phyloP scores from a whole-genome alignment of 2,888 invertebrate species.

The Drosophila nr. perissopoda region DNA sequence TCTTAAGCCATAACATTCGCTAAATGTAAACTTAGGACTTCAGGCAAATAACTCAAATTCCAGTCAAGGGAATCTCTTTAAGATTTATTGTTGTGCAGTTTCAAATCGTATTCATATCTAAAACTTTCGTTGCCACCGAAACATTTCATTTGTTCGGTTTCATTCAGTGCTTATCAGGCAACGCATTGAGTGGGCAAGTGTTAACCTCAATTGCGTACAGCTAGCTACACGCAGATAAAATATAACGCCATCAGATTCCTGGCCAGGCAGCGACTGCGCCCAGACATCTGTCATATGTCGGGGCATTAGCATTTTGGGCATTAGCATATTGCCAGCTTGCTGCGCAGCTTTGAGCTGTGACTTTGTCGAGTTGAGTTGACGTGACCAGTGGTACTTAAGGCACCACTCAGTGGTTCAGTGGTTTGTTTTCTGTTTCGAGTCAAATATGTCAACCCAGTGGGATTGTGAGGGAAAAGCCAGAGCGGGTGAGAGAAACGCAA shows the following conservation, averaged over 20 bases:
- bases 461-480: background rate
- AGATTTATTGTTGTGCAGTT: background rate
- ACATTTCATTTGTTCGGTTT: background rate
- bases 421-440: constrained; percentile 22
- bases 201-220: constrained; percentile 73
- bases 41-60: background rate
- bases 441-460: constrained; percentile 64
- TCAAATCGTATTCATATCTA: background rate
- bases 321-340: constrained; percentile 68
- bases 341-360: constrained; percentile 29
- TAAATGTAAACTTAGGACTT: background rate
- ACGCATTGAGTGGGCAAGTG: constrained; percentile 59
- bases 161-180: constrained; percentile 43
- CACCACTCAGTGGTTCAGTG: constrained; percentile 39
- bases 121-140: background rate
- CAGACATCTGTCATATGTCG: constrained; percentile 51
- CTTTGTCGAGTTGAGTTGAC: constrained; percentile 20
- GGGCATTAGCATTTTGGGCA: constrained; percentile 38
- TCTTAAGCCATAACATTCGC: background rate
- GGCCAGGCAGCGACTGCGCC: constrained; percentile 50
- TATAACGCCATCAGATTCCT: constrained; percentile 56
- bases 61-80: background rate
- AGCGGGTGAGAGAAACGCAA: constrained; percentile 2
- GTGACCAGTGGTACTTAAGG: constrained; percentile 75
- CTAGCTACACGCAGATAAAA: constrained; percentile 70